Base-by-base conservation (phyloP, 2,888 invertebrate species). In the Lasioglossum oenotherae region DNA sequence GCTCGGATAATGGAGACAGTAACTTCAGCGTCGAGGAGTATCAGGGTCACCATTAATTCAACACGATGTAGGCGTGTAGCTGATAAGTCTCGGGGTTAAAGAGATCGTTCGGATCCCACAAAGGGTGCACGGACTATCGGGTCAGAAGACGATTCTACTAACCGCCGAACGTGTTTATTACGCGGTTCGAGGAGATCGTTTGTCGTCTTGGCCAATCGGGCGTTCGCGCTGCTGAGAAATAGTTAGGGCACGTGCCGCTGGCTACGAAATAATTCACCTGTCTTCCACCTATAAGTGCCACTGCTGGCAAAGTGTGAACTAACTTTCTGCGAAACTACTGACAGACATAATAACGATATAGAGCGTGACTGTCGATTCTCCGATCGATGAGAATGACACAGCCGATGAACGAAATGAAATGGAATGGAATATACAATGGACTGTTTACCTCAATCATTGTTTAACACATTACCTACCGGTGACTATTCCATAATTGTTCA, bases 1-100 rank as follows among this genome's bases (percentile, higher is more conserved):
- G 49, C 35, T 14, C 41, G 60, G 71, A 78, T 64, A 60, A 57
- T 74, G 12, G n/a, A 76, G 74, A 53, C 53, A 64, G 16, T 64
- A 27, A 57, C 60, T 79, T 81, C 27, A 31, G 73, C 38, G 53
- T n/a, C 46, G 41, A 60, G 14, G 44, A 46, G 49, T 78, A 87
- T 82, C 80, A 80, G 82, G 67, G 72, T 82, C 80, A 53, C n/a
- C 79, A 53, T 44, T 85, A 85, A 87, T 80, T 75, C 78, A 74
- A 74, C 35, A 31, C 46, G 80, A 73, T 72, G 69, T 60, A 77
- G 53, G 31, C 69, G 81, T 57, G 77, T 71, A 49, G 71, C 57
- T 49, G 81, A 85, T 74, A 53, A 74, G 53, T 53, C 76, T 49
- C 31, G 76, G 80, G 72, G 74, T 86, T 85, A 87, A 82, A 72